Evolutionary conservation across 2,888 invertebrate species (phyloP), one percentile per base, ranked within the genome.

Genomic region (Emesis furor): DNA sequence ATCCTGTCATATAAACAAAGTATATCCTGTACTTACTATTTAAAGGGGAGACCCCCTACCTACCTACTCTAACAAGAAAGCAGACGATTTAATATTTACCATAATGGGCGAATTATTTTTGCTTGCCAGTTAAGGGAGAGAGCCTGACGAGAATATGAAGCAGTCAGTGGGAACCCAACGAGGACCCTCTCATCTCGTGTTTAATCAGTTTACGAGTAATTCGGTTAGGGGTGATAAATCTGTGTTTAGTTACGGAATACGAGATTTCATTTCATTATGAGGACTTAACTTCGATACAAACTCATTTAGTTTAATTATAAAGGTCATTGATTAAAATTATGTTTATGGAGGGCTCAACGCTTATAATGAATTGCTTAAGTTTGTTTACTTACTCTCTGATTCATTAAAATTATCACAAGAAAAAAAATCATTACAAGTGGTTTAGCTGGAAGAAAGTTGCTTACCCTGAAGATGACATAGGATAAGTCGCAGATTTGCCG

Each of bases 161-260:
- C 91, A 93, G 92, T 79, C 86, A 82, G 73, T 78, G 81, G 81
- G 82, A 76, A 81, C 79, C 83, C 83, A 51, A 0, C n/a, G 51
- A 51, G 81, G 95, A 94, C 95, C 94, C 94, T 92, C 93, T 90
- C 90, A 92, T 51, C 51, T 51, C 51, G 51, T 5, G 51, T 51
- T 92, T 94, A 93, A 95, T 95, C 94, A 94, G 94, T 93, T 95
- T 93, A 92, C 92, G 51, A 90, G 94, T 95, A 96, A 96, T 96
- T 95, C 93, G 91, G 91, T 95, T 95, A 95, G 94, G 95, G 95
- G 94, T 92, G 92, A 96, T 96, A 96, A 96, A 96, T 96, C 96
- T 94, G 92, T 92, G 95, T 95, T 95, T 94, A 92, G 92, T 91
- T 90, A 90, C 90, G 91, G 94, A 93, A 92, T 91, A 91, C 87